Base-by-base conservation (phyloP, 2,113 vertebrate species). In the Elanus axillaris region DNA sequence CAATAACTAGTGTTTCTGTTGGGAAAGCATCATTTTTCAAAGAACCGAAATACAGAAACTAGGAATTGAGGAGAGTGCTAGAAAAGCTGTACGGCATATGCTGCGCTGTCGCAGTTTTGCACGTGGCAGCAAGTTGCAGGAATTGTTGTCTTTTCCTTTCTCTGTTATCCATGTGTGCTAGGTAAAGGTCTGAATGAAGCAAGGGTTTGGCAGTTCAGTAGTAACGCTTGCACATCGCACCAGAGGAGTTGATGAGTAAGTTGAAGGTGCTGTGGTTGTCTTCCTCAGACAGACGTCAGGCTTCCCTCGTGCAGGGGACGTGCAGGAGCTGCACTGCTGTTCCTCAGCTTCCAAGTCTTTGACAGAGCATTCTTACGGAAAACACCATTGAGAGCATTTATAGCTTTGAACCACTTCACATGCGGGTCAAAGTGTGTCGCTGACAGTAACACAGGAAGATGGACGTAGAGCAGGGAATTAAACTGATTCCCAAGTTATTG, bases 341-440 rank as follows among this genome's bases (percentile, higher is more conserved):
- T 69, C 55, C 60, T 18, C 31, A 81, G 45, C 59, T 55, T 40
- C 12, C 36, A 4, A n/a, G 53, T 12, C 80, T 90, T 31, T 86
- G 29, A 36, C 0, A 5, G 60, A 63, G n/a, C 8, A 10, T 80
- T 50, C 38, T 92, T 47, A 26, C 26, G 50, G 58, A 53, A 92
- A 55, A 50, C 23, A 14, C 17, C 13, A 2, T 29, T 26, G 76
- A 18, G 66, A 86, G 32, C 47, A 63, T 90, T 94, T 90, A 55
- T 23, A 55, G 56, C 66, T 94, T 71, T 88, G 71, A 82, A 64
- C 47, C 29, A 6, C 32, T 71, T 71, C 56, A 45, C 10, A 0
- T 17, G 16, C 26, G 53, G 18, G 31, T 78, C 0, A 0, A 3
- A 78, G 29, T 34, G 18, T 72, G 34, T 79, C 40, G 3, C 29